Percentiles rank a stretch among this genome's conserved stretches.
Evolutionary conservation across 2,888 invertebrate species (phyloP).

Genomic region (Sarcophaga carnaria): DNA sequence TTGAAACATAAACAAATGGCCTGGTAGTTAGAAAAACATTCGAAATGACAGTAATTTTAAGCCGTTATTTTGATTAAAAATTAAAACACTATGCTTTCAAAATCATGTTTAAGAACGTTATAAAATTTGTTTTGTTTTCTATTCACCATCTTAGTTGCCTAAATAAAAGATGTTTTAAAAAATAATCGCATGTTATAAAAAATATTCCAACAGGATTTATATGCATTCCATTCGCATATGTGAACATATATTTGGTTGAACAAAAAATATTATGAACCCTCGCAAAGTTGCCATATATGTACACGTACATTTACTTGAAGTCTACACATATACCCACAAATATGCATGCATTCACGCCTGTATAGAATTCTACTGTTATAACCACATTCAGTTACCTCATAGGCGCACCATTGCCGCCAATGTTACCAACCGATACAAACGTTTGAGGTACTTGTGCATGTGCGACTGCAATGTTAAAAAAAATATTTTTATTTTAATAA

Average conservation of each 20-base stretch:
- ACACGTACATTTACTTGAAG: not conserved
- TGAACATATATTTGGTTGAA: not conserved
- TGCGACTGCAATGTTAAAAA: slow-evolving; percentile 18
- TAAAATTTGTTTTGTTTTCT: not conserved
- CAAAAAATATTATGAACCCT: not conserved
- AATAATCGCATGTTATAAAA: not conserved
- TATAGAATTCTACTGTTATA: not conserved
- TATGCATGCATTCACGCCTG: not conserved
- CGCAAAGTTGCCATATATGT: slow-evolving; percentile 3
- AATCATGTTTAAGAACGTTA: not conserved
- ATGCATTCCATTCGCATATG: not conserved
- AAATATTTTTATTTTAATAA: slow-evolving; percentile 5
- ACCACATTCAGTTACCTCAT: not conserved
- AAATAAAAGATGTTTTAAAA: not conserved
- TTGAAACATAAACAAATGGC: slow-evolving; percentile 44
- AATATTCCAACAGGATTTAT: not conserved
- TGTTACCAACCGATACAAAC: slow-evolving; percentile 18
- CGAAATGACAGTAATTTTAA: not conserved
- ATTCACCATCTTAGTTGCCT: not conserved
- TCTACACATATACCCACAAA: not conserved
- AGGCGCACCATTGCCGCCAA: not conserved
- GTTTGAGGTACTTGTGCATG: slow-evolving; percentile 29
- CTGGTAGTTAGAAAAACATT: slow-evolving; percentile 19
- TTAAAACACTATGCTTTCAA: not conserved
- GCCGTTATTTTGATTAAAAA: slow-evolving; percentile 1